Percentiles rank a stretch among this genome's conserved stretches.
phyloP scores from a whole-genome alignment of 1,140 invertebrate species.

The Chionoecetes opilio region DNA sequence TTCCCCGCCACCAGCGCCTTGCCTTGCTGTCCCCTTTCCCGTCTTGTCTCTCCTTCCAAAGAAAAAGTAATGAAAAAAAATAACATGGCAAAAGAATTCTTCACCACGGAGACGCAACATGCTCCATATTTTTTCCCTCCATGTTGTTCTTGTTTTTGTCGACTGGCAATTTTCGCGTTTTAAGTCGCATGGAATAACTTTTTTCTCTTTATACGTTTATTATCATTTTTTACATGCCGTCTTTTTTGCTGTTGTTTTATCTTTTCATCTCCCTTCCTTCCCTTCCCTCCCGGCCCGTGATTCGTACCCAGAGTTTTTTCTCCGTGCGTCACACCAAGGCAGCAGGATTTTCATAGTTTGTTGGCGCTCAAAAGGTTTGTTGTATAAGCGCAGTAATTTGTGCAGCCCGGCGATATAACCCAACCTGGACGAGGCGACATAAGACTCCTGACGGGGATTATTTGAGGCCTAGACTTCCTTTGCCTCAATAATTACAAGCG shows the following conservation, averaged over 20 bases:
- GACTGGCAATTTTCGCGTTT: background rate
- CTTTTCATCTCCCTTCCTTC: background rate
- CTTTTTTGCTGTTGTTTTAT: background rate
- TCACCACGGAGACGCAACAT: background rate
- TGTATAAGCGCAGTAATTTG: conserved; percentile 50
- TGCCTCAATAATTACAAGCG: conserved; percentile 3
- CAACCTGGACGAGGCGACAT: background rate
- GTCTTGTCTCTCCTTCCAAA: background rate
- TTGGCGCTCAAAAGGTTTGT: conserved; percentile 28
- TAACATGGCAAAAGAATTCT: background rate
- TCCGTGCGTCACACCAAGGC: conserved; percentile 19
- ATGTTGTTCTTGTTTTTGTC: background rate
- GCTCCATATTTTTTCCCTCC: background rate
- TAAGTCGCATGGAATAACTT: background rate
- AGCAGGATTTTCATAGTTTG: conserved; percentile 12
- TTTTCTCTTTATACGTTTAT: conserved; percentile 32
- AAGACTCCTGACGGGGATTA: conserved; percentile 1
- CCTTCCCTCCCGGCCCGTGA: background rate
- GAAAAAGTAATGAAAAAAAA: background rate
- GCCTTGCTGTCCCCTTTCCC: background rate
- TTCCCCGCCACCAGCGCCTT: background rate
- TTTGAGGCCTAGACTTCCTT: conserved; percentile 7
- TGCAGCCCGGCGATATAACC: background rate
- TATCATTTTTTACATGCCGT: background rate
- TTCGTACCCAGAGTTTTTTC: conserved; percentile 54